Conservation (phyloP, 2,888 invertebrate species). For the Phaedon cochleariae region DNA sequence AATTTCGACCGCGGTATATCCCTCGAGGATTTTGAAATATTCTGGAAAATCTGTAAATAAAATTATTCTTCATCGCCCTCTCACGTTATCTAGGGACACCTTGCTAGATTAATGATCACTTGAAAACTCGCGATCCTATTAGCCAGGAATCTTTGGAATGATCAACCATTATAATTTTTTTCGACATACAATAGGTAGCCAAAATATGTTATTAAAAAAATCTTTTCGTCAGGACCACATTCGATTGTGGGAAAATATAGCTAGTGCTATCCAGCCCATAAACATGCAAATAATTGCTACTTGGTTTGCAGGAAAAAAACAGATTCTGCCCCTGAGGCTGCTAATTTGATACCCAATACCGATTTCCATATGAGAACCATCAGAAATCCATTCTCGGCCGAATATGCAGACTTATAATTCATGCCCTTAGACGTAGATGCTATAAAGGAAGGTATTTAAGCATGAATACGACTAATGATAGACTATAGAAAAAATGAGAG, state of each 20-base stretch:
- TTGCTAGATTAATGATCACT: no score
- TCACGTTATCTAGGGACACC: no score
- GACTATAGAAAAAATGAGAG: constrained; percentile 5
- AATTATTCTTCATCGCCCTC: no score
- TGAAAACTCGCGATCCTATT: no score
- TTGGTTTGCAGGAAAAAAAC: neutral
- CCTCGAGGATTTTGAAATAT: no score
- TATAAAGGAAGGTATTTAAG: neutral
- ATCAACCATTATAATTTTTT: no score
- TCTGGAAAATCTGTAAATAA: no score
- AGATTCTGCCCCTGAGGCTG: neutral
- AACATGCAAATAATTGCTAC: neutral
- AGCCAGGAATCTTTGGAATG: no score
- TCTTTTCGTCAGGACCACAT: neutral
- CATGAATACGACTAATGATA: constrained; percentile 11
- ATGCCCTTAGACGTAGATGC: neutral
- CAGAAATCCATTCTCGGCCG: neutral
- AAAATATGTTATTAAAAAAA: neutral
- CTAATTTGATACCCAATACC: neutral
- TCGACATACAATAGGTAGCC: neutral
- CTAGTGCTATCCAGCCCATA: neutral
- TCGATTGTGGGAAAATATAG: neutral
- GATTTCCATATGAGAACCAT: constrained; percentile 8
- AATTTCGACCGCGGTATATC: no score
- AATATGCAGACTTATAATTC: constrained; percentile 13